Base-by-base conservation (phyloP, 2,113 vertebrate genomes). In the Rhodinocichla rosea region DNA sequence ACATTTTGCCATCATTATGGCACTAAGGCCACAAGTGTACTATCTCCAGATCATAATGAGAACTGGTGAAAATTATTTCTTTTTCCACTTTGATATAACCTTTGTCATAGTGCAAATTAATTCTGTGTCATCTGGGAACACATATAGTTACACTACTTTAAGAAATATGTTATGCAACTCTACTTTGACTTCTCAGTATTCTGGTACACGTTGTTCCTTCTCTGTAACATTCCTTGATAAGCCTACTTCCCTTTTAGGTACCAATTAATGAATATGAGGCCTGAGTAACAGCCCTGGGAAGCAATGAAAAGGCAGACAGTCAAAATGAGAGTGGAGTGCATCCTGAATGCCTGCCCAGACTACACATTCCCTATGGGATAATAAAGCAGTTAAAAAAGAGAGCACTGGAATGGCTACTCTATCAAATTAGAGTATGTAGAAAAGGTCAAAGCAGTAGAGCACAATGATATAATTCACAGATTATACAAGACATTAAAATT, bases 371-470 rank as follows among this genome's bases (percentile, higher is more conserved):
- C 80, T 47, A 33, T 10, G 67, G 95, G 76, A 90, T 94, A 97
- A 97, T 96, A 97, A 96, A 97, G 85, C 63, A 94, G 82, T 96
- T 97, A 57, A 92, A 97, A 96, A 53, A 91, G 86, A 96, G 50
- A 94, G n/a, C 47, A 64, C 87, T 82, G 85, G 91, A 91, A 97
- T 65, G 78, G 95, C 91, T 92, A 97, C 89, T 98, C 95, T 94
- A 91, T 97, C 97, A 97, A 97, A 97, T 96, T 97, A 96, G 45
- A 91, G 95, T 56, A 47, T 79, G 82, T 85, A 96, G 97, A 97
- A 98, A 98, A 98, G 97, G 97, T 97, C 97, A 98, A 96, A 95
- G 85, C 93, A 88, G 84, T 94, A 96, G 83, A 97, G 83, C 69
- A 96, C 79, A 96, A 87, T 77, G 96, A 94, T 96, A 98, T 97